Percentiles rank a stretch among this genome's conserved stretches.
phyloP scores from a whole-genome alignment of 2,113 vertebrate genomes.

The Lampris incognitus region DNA sequence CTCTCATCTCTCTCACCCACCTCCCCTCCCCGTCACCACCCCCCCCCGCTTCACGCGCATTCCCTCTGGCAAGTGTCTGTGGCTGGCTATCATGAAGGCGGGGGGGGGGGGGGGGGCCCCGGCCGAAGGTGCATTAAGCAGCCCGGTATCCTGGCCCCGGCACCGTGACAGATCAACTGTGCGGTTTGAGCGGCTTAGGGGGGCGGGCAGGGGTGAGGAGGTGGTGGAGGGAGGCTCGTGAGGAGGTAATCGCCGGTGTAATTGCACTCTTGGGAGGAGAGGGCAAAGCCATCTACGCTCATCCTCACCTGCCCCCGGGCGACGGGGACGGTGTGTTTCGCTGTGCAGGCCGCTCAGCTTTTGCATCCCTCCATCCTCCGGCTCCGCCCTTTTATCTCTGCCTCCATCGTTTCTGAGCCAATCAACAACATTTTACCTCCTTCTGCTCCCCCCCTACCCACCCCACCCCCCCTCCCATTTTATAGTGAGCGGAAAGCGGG shows the following conservation, averaged over 20 bases:
- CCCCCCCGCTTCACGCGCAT: not conserved
- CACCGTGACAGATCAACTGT: constrained; percentile 63
- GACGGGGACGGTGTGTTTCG: constrained; percentile 38
- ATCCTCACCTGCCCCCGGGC: constrained; percentile 55
- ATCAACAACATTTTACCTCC: not conserved
- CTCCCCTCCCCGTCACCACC: constrained; percentile 24
- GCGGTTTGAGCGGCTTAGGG: constrained; percentile 64
- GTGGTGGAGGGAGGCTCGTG: constrained; percentile 24
- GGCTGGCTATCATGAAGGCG: constrained; percentile 58
- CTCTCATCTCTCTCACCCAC: constrained; percentile 39
- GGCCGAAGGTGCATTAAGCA: constrained; percentile 64
- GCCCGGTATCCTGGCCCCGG: constrained; percentile 46
- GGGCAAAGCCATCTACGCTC: constrained; percentile 43
- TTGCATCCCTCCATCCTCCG: constrained; percentile 24
- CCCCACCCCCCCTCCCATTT: not conserved
- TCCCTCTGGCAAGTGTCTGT: constrained; percentile 50
- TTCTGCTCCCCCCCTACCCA: constrained; percentile 34
- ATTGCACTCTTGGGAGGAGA: constrained; percentile 78
- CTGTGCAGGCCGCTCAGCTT: constrained; percentile 18
- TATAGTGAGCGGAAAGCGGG: constrained; percentile 25
- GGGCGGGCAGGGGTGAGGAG: constrained; percentile 51
- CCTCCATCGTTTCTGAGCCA: too few species aligned
- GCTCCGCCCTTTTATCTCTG: too few species aligned
- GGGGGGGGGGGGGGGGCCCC: constrained; percentile 7
- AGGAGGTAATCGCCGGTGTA: constrained; percentile 73